Percentiles rank a stretch among this genome's conserved stretches.
phyloP scores from a whole-genome alignment of 2,797 vertebrate species.

The Gobio occitaniae region DNA sequence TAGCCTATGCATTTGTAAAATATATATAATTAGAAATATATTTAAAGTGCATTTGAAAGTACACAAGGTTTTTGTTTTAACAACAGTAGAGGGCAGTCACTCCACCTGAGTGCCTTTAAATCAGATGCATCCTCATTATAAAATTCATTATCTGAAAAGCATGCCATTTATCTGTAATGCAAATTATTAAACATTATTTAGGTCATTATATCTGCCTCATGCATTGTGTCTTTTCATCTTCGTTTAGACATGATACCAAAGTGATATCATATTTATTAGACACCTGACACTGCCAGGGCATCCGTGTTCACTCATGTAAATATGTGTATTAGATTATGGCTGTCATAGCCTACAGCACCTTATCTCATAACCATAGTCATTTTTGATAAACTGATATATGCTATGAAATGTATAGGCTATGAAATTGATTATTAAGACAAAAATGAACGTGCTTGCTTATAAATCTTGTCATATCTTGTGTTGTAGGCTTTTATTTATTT shows the following conservation, averaged over 20 bases:
- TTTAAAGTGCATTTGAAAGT: background rate
- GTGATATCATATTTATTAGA: background rate
- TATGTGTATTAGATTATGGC: background rate
- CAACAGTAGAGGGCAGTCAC: slow-evolving; percentile 62
- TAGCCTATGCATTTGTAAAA: background rate
- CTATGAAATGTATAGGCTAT: background rate
- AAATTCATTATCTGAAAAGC: background rate
- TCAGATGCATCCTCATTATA: background rate
- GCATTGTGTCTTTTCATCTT: background rate
- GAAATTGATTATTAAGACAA: background rate
- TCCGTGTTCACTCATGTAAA: background rate
- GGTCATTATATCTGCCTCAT: background rate
- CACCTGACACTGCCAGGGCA: background rate
- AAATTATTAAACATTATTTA: background rate
- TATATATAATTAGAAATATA: background rate
- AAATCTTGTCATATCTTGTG: background rate
- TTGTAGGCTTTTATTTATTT: background rate
- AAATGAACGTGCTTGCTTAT: background rate
- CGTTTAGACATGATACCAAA: background rate
- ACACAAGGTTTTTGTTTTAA: background rate
- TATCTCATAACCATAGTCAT: background rate
- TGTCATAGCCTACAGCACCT: background rate
- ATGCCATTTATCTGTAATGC: background rate
- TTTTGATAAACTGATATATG: background rate
- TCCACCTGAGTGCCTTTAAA: slow-evolving; percentile 24